Evolutionary conservation across 2,113 vertebrate genomes (phyloP), one percentile per base, ranked within the genome.

Genomic region (Marmota monax): DNA sequence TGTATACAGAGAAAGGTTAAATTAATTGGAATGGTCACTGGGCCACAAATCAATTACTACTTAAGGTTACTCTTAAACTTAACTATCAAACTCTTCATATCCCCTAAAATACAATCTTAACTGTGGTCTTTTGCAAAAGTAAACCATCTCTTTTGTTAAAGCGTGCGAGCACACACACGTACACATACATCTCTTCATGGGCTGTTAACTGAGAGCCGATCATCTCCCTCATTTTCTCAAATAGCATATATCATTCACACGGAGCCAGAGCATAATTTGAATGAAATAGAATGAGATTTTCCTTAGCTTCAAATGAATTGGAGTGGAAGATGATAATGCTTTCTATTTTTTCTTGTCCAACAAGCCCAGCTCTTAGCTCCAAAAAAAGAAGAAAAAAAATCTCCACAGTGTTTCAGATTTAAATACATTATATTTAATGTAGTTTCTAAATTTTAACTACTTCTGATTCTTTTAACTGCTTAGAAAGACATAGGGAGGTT

Each of bases 161-260:
- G 37, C 34, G 42, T 32, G 32, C 56, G 67, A 39, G 29, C 29
- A 45, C 39, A 69, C 14, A 73, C 48, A 82, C 86, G 72, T 29
- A 27, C 37, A 61, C 77, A 85, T n/a, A 86, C 73, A 10, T 4
- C 48, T 94, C 48, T 56, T 92, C 87, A 42, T 20, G 39, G 87
- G 92, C 87, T 93, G 61, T 94, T 96, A 95, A 90, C 93, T 0
- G 0, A 95, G 77, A 88, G 12, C 37, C 0, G 37, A 95, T 96
- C 45, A 85, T 95, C 48, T 78, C 61, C 37, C 80, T 90, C 92
- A 95, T 96, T 97, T 96, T 97, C 96, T 93, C 96, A 95, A 83
- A 97, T 42, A 95, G 84, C 76, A 61, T n/a, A 42, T 88, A 93
- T 93, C 92, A 95, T 92, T 97, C 80, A 92, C 90, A 87, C 9